phyloP scores from a whole-genome alignment of 2,113 vertebrate genomes.

The Indri indri region DNA sequence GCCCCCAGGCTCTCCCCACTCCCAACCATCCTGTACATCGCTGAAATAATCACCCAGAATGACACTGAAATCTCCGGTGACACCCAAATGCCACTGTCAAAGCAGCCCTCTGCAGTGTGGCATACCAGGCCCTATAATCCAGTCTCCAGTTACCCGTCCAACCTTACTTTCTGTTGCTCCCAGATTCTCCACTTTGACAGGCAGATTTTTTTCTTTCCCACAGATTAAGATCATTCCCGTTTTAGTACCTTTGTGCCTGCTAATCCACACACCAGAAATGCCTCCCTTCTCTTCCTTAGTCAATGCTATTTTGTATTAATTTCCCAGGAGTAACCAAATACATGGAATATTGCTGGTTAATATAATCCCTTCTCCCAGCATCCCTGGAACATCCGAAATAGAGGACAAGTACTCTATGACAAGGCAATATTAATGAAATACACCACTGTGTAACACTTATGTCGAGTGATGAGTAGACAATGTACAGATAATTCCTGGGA shows the following conservation, averaged over 20 bases:
- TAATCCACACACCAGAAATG: not conserved
- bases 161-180: not conserved
- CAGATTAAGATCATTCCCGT: not conserved
- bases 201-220: not conserved
- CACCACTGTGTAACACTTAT: slow-evolving; percentile 14
- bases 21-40: not conserved
- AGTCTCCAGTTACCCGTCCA: not conserved
- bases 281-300: not conserved
- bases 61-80: not conserved
- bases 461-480: not conserved
- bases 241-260: not conserved
- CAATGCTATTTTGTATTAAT: slow-evolving; percentile 39
- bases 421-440: slow-evolving; percentile 56
- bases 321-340: slow-evolving; percentile 49
- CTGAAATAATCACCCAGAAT: slow-evolving; percentile 4
- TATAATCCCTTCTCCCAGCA: slow-evolving; percentile 7
- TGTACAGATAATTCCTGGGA: not conserved
- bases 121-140: not conserved
- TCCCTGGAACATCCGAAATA: slow-evolving; percentile 45
- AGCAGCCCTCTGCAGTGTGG: not conserved
- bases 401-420: slow-evolving; percentile 7
- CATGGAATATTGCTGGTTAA: slow-evolving; percentile 46
- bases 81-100: not conserved
- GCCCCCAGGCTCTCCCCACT: not conserved
- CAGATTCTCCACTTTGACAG: not conserved